Evolutionary conservation across 53 echinoderm and acorn worm genomes (phyloP).

Genomic region (Astropecten irregularis): DNA sequence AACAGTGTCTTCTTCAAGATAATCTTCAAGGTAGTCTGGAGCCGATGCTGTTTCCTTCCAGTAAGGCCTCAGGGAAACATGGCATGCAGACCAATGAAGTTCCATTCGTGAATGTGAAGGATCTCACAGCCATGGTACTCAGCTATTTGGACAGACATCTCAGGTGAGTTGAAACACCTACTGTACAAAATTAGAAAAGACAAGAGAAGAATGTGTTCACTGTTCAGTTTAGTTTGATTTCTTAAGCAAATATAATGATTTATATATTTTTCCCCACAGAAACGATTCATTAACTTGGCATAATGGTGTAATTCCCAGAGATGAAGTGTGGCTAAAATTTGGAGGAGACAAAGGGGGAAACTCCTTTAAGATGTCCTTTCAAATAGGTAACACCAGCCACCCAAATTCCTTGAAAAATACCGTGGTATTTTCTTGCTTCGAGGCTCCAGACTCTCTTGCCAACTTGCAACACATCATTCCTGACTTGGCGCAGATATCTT

Average conservation of each 20-base stretch:
- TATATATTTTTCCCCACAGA: background rate
- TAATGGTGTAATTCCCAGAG: background rate
- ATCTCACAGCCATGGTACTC: background rate
- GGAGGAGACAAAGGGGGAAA: background rate
- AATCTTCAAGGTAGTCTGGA: background rate
- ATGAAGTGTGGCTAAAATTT: background rate
- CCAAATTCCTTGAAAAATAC: conserved; percentile 3
- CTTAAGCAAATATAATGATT: background rate
- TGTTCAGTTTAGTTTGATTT: background rate
- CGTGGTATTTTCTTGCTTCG: background rate
- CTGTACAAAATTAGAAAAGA: background rate
- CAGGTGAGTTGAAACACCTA: background rate
- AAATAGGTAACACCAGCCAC: background rate
- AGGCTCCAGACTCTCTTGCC: background rate
- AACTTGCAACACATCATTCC: background rate
- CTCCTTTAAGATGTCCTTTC: conserved; percentile 5
- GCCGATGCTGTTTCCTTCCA: background rate
- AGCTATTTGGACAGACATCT: background rate
- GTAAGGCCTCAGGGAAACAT: background rate
- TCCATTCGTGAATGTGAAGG: background rate
- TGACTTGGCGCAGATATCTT: background rate
- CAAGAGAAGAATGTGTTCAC: too few relatives aligned
- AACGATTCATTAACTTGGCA: too few relatives aligned
- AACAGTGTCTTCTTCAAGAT: background rate
- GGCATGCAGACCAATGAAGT: background rate